A percentile compares a stretch with the other conserved stretches of the same genome.
phyloP scores from a whole-genome alignment of 2,797 vertebrate genomes.

The Crenichthys baileyi region DNA sequence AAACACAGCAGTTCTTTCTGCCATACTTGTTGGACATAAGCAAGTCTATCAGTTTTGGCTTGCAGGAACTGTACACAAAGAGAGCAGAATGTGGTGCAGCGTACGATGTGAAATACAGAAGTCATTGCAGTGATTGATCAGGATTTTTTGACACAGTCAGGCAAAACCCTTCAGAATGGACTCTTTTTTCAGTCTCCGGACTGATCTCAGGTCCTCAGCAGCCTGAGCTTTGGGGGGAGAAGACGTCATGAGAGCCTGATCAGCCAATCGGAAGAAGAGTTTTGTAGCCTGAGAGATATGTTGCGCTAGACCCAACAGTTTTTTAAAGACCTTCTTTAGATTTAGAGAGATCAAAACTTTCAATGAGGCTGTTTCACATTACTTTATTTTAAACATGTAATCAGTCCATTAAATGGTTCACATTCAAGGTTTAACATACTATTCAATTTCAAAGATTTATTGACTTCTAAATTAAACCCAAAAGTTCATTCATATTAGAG shows the following conservation, averaged over 20 bases:
- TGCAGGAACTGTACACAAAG: neutral
- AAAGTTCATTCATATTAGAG: neutral
- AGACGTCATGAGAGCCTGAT: neutral
- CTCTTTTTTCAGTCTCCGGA: neutral
- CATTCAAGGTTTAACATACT: neutral
- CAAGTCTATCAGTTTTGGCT: neutral
- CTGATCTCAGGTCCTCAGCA: neutral
- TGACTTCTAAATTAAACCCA: neutral
- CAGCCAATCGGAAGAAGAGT: neutral
- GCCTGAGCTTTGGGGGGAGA: neutral
- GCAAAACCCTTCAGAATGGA: no score
- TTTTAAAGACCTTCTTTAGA: neutral
- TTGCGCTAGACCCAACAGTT: neutral
- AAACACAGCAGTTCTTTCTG: neutral
- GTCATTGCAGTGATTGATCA: no score
- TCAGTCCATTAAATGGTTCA: neutral
- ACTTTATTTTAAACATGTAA: neutral
- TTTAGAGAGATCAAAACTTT: neutral
- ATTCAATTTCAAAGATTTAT: neutral
- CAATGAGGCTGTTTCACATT: neutral
- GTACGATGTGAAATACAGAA: no score
- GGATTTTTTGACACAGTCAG: no score
- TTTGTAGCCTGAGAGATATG: neutral
- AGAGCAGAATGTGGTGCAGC: no score
- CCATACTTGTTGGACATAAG: neutral